Evolutionary conservation across 2,888 invertebrate genomes (phyloP).

Genomic region (Morpho helenor): DNA sequence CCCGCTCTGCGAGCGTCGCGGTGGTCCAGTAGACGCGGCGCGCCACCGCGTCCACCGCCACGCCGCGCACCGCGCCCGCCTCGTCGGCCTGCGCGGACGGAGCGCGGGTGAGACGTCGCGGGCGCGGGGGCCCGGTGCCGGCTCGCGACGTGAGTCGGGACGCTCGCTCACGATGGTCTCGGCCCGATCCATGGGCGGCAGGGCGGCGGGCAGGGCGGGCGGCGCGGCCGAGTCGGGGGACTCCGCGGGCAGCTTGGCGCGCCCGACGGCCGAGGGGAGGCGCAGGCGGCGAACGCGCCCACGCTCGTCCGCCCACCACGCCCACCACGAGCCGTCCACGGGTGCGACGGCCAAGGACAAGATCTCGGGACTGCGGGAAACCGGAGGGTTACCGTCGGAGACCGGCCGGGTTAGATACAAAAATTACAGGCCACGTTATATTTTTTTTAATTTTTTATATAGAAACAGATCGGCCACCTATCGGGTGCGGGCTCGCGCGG

Average conservation of each 20-base stretch:
- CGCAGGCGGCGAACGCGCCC: conserved; percentile 39
- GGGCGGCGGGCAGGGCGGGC: conserved; percentile 22
- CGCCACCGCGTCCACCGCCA: conserved; percentile 86
- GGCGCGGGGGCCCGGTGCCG: conserved; percentile 17
- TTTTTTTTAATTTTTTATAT: too few relatives aligned
- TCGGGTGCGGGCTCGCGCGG: conserved; percentile 16
- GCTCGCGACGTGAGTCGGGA: conserved; percentile 10
- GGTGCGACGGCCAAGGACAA: conserved; percentile 42
- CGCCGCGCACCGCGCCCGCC: conserved; percentile 81
- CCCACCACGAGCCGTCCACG: conserved; percentile 46
- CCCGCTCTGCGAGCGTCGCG: conserved; percentile 32
- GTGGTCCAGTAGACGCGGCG: conserved; percentile 85
- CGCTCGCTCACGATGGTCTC: conserved; percentile 12
- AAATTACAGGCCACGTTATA: too few relatives aligned
- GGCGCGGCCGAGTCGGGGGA: background rate
- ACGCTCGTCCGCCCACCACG: conserved; percentile 55
- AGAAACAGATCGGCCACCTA: conserved; percentile 9
- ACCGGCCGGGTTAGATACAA: too few relatives aligned
- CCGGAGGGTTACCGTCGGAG: too few relatives aligned
- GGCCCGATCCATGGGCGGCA: conserved; percentile 24
- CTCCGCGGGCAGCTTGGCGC: too few relatives aligned
- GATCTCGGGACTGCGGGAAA: conserved; percentile 36
- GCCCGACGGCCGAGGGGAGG: conserved; percentile 1
- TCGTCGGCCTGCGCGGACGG: conserved; percentile 72
- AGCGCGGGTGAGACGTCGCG: conserved; percentile 7